A percentile compares a stretch with the other conserved stretches of the same genome.
These are phyloP conservation scores for Polia nebulosa DNA, from an alignment of 2,888 invertebrate genomes.

Conservation along the genomic window DNA sequence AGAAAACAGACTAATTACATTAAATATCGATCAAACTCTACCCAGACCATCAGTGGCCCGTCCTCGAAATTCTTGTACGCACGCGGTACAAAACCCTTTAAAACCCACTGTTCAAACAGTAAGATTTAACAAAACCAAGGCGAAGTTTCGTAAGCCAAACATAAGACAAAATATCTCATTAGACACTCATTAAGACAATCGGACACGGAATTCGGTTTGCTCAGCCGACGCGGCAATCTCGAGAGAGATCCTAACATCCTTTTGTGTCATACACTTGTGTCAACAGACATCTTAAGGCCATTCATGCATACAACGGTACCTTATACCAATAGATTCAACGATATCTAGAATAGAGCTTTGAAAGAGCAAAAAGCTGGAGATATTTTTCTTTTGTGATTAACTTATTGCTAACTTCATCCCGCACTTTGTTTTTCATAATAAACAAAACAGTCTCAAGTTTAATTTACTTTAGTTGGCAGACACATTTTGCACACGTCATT, in stretches of 20 bases:
- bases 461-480: neutral
- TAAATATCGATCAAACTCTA: slow-evolving; percentile 25
- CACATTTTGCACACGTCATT: slow-evolving; percentile 6
- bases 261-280: slow-evolving; percentile 83
- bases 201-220: slow-evolving; percentile 81
- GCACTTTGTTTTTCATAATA: neutral
- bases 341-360: slow-evolving; percentile 39
- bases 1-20: slow-evolving; percentile 20
- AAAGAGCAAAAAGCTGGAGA: slow-evolving; percentile 28
- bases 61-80: slow-evolving; percentile 37
- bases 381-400: neutral
- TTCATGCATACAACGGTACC: slow-evolving; percentile 61
- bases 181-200: slow-evolving; percentile 79
- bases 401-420: neutral
- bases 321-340: slow-evolving; percentile 43
- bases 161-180: slow-evolving; percentile 78
- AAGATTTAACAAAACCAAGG: slow-evolving; percentile 63
- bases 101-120: slow-evolving; percentile 55
- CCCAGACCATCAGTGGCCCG: neutral
- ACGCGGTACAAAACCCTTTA: slow-evolving; percentile 22
- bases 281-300: slow-evolving; percentile 75
- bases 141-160: slow-evolving; percentile 72
- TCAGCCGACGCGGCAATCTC: slow-evolving; percentile 82
- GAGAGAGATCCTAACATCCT: slow-evolving; percentile 81
- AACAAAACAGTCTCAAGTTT: neutral